phyloP scores from a whole-genome alignment of 2,113 vertebrate genomes.

The Pterocles orientalis region DNA sequence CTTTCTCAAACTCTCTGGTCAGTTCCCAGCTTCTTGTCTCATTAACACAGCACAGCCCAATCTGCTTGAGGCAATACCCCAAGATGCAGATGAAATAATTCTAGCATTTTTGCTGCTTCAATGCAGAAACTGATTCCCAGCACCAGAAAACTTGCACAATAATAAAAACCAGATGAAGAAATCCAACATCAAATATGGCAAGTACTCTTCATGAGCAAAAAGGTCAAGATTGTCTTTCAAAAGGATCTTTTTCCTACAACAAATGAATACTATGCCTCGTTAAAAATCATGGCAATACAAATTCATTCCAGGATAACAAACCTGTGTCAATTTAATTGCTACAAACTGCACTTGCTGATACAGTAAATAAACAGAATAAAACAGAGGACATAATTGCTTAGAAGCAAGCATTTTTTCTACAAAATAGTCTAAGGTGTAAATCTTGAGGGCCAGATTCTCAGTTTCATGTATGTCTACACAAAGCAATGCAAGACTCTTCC shows the following conservation, averaged over 20 bases:
- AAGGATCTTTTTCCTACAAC: not conserved
- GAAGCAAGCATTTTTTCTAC: not conserved
- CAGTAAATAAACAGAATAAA: not conserved
- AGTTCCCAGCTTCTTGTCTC: not conserved
- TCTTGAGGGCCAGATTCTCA: not conserved
- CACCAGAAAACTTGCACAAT: not conserved
- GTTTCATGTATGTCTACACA: not conserved
- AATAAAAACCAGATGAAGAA: not conserved
- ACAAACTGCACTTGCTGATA: not conserved
- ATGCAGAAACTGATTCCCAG: not conserved
- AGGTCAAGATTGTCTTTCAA: not conserved
- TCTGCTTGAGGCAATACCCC: not conserved
- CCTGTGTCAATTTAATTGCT: not conserved
- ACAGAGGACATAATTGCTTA: not conserved
- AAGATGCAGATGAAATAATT: not conserved
- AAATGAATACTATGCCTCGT: not conserved
- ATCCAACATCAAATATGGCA: not conserved
- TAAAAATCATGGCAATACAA: not conserved
- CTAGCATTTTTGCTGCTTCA: not conserved
- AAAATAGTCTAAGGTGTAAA: not conserved
- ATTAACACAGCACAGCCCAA: not conserved
- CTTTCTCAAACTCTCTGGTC: not conserved
- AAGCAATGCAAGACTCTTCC: not conserved
- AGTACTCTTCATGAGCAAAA: not conserved
- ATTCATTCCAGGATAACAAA: not conserved